phyloP scores from a whole-genome alignment of 2,797 vertebrate genomes.

The Calcarius lapponicus region DNA sequence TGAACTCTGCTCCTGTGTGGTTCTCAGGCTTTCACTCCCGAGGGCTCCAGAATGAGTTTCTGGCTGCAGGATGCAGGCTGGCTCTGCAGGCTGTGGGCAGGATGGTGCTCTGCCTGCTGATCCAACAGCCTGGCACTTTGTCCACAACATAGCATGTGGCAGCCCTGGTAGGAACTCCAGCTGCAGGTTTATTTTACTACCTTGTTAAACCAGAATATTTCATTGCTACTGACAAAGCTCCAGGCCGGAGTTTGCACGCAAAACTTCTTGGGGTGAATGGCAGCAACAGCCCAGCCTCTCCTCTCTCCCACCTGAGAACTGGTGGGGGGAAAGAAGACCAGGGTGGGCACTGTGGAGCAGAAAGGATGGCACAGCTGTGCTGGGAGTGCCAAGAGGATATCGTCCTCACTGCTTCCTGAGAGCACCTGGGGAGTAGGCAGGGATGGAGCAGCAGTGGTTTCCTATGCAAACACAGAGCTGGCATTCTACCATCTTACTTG shows the following conservation, averaged over 20 bases:
- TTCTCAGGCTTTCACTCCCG: background rate
- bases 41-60: background rate
- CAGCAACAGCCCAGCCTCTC: background rate
- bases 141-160: background rate
- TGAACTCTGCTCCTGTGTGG: background rate
- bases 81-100: background rate
- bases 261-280: background rate
- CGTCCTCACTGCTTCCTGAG: background rate
- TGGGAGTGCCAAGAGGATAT: background rate
- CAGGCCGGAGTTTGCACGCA: background rate
- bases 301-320: background rate
- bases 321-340: background rate
- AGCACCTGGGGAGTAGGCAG: background rate
- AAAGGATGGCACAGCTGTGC: background rate
- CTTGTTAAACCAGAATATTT: conserved; percentile 2
- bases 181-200: conserved; percentile 4
- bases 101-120: background rate
- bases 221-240: background rate
- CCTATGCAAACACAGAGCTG: background rate
- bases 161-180: background rate
- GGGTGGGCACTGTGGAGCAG: background rate
- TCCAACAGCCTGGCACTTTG: background rate
- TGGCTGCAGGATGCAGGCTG: background rate
- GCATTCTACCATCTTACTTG: background rate
- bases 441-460: background rate